Evolutionary conservation across 2,797 vertebrate species (phyloP).

Genomic region (Paguma larvata): DNA sequence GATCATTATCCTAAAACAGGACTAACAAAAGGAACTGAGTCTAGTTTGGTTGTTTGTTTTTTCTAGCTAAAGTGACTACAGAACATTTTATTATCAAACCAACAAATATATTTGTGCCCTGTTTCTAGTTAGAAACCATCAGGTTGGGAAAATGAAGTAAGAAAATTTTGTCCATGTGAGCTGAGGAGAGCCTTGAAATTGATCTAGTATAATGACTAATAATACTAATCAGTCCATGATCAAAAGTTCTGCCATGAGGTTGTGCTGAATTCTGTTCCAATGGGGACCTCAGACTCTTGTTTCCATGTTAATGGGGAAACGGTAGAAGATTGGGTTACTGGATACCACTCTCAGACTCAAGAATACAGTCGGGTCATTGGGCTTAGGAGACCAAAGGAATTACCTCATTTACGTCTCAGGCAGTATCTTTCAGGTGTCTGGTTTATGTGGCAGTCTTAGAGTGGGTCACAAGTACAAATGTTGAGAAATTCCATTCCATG

Average conservation of each 20-base stretch:
- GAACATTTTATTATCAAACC: slow-evolving; percentile 5
- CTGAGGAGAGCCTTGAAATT: slow-evolving; percentile 28
- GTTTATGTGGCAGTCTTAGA: not conserved
- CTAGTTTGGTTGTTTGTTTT: not conserved
- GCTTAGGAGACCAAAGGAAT: not conserved
- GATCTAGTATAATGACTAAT: not conserved
- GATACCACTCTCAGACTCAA: not conserved
- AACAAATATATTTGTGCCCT: not conserved
- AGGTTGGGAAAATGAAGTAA: not conserved
- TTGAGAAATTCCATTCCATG: slow-evolving; percentile 52
- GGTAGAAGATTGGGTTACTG: not conserved
- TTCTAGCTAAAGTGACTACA: slow-evolving; percentile 26
- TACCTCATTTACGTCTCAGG: not conserved
- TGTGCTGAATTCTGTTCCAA: not conserved
- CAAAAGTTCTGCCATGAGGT: not conserved
- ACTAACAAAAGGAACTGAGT: not conserved
- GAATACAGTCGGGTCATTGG: not conserved
- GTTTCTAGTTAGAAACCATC: not conserved
- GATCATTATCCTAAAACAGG: not conserved
- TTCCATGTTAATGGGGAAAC: not conserved
- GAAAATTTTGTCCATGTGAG: not conserved
- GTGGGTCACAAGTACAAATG: slow-evolving; percentile 14
- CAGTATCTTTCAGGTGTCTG: not conserved
- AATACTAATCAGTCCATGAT: not conserved
- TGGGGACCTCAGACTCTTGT: not conserved